These are phyloP conservation scores for Colistium nudipinnis DNA, from an alignment of 2,113 vertebrate species.

Conservation along the genomic window DNA sequence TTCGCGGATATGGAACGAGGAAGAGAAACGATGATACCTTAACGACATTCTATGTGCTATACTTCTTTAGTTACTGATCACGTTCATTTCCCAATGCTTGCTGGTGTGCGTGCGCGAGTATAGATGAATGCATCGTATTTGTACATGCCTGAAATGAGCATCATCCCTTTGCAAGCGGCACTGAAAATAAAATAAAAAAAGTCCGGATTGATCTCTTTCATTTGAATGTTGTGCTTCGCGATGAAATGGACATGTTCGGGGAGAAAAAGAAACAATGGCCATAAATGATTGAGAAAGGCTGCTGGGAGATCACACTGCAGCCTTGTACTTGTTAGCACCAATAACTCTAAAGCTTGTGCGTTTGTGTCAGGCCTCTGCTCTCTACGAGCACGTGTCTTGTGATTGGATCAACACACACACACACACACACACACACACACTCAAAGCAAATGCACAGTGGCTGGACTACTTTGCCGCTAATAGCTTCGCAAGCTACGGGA, in stretches of 20 bases:
- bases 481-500: slow-evolving; percentile 21
- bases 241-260: slow-evolving; percentile 12
- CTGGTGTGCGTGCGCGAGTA: background rate
- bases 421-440: slow-evolving; percentile 18
- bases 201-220: slow-evolving; percentile 4
- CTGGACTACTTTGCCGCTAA: slow-evolving; percentile 15
- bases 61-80: slow-evolving; percentile 34
- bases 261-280: slow-evolving; percentile 36
- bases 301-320: slow-evolving; percentile 13
- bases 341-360: slow-evolving; percentile 36
- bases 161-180: slow-evolving; percentile 3
- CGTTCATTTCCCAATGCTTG: slow-evolving; percentile 47
- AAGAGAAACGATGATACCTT: slow-evolving; percentile 54
- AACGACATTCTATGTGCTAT: slow-evolving; percentile 58
- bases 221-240: slow-evolving; percentile 19
- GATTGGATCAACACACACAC: slow-evolving; percentile 30
- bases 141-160: slow-evolving; percentile 19
- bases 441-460: background rate
- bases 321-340: slow-evolving; percentile 55
- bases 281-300: slow-evolving; percentile 35
- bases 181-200: too few relatives aligned
- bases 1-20: slow-evolving; percentile 41
- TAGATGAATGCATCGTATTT: background rate
- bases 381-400: slow-evolving; percentile 19
- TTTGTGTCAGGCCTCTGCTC: slow-evolving; percentile 51